Base-by-base conservation (phyloP, 2,113 vertebrate genomes). In the Datnioides undecimradiatus region DNA sequence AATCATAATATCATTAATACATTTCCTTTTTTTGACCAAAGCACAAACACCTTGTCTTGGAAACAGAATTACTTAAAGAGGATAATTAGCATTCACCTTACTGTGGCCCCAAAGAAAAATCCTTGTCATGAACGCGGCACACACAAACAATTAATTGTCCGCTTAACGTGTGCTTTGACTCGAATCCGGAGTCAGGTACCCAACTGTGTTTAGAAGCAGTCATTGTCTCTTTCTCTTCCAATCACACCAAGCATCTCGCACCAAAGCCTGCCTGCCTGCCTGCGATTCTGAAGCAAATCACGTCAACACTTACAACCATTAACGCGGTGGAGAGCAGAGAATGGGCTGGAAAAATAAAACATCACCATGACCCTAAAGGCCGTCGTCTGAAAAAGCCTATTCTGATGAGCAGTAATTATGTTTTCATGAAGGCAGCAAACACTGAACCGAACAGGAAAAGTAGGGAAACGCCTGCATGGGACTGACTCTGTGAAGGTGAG, bases 401-500 rank as follows among this genome's bases (percentile, higher is more conserved):
- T 87, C 77, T 52, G 76, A 83, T 64, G 71, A 84, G 75, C 70
- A 7, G 75, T 77, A 82, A 90, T 91, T 87, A 80, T 84, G 82
- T 83, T 90, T 83, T 77, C 70, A 41, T 73, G 87, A 75, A 70
- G 62, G 77, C 78, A 58, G 74, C 68, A 40, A 64, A 69, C 57
- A 59, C 31, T n/a, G 72, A 43, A 36, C 21, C 10, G 12, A n/a
- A 3, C 17, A 11, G 51, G 33, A 59, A 34, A 79, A 83, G 66
- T 48, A 23, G 64, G 29, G 80, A 85, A 80, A 33, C 7, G 5
- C 21, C 73, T 74, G 69, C 48, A 76, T 21, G 64, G 60, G 65
- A 80, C 64, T 0, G 33, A 9, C 57, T 73, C 13, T 55, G 58
- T 29, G 59, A 76, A 80, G 76, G 77, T 86, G 73, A 82, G 76